Conservation (phyloP, 2,113 vertebrate species). For the Oryzias javanicus region DNA sequence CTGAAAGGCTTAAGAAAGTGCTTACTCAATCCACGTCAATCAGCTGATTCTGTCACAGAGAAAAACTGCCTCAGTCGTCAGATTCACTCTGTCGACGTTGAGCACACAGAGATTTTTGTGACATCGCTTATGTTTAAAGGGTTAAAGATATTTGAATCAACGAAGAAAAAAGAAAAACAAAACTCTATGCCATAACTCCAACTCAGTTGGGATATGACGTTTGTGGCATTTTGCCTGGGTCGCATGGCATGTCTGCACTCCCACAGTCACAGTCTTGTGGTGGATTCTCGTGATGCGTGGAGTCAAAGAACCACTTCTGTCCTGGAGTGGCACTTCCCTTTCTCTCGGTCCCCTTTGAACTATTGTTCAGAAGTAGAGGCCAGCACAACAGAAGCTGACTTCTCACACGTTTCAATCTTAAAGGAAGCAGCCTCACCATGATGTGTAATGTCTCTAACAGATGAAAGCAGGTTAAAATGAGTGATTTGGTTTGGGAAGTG, state of each 20-base stretch:
- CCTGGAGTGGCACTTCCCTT: conserved; percentile 45
- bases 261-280: conserved; percentile 53
- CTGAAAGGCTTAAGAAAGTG: too few species aligned
- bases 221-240: conserved; percentile 41
- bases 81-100: too few species aligned
- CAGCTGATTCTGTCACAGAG: too few species aligned
- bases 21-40: too few species aligned
- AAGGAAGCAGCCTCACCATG: neutral
- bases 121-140: too few species aligned
- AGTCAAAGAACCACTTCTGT: conserved; percentile 54
- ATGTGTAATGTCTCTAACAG: neutral
- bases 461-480: neutral
- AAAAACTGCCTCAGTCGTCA: too few species aligned
- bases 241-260: conserved; percentile 39
- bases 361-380: conserved; percentile 4
- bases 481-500: too few species aligned
- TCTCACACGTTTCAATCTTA: neutral
- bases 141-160: too few species aligned
- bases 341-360: conserved; percentile 18
- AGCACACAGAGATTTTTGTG: too few species aligned
- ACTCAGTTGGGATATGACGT: conserved; percentile 29
- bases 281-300: conserved; percentile 47
- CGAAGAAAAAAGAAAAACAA: neutral
- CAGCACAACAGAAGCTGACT: neutral
- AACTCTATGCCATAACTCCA: neutral